These are phyloP conservation scores for Macrocentrus cingulum DNA, from an alignment of 1,140 invertebrate species.

Conservation along the genomic window DNA sequence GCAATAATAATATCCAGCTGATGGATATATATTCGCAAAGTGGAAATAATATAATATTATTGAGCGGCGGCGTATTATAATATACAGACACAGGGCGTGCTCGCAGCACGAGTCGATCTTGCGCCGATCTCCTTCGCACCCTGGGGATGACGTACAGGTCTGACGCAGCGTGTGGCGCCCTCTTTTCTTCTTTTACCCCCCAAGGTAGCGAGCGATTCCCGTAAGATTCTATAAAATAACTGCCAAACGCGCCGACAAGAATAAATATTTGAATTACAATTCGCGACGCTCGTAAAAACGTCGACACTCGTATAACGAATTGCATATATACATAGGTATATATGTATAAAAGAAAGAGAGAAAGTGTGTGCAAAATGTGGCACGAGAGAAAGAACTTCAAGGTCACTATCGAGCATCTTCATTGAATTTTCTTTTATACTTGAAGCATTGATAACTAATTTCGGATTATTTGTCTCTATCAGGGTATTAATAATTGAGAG, in stretches of 20 bases:
- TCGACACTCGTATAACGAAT: conserved; percentile 52
- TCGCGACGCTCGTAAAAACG: conserved; percentile 50
- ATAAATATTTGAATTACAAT: conserved; percentile 56
- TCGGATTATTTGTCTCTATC: too few relatives aligned
- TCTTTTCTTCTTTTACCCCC: conserved; percentile 15
- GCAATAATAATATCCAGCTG: too few relatives aligned
- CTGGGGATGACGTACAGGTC: conserved; percentile 51
- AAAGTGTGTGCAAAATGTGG: background rate
- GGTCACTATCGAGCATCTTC: too few relatives aligned
- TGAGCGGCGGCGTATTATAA: background rate
- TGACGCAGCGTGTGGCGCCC: conserved; percentile 47
- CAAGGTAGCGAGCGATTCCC: conserved; percentile 8
- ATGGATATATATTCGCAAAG: background rate
- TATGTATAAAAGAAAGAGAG: background rate
- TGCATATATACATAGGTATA: conserved; percentile 20
- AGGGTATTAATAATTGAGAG: too few relatives aligned
- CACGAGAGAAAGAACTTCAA: too few relatives aligned
- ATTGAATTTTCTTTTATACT: too few relatives aligned
- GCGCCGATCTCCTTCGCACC: conserved; percentile 37
- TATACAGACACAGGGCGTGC: background rate
- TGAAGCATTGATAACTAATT: too few relatives aligned
- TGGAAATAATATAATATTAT: background rate
- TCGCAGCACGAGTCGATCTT: conserved; percentile 18
- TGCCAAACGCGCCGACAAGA: conserved; percentile 44
- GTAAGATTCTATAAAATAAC: conserved; percentile 45